These are phyloP conservation scores for Macrosiphum euphorbiae DNA, from an alignment of 2,888 invertebrate species.

Conservation along the genomic window DNA sequence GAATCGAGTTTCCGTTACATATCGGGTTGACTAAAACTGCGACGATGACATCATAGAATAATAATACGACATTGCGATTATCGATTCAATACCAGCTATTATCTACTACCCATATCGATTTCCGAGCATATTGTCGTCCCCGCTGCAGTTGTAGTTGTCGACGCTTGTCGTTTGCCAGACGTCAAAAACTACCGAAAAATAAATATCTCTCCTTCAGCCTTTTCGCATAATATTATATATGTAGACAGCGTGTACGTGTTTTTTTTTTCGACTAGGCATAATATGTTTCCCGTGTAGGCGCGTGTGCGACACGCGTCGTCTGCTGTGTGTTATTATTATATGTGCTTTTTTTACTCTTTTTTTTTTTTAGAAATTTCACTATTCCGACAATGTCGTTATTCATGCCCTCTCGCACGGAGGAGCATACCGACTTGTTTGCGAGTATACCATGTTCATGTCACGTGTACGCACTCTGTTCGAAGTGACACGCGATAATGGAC, in stretches of 20 bases:
- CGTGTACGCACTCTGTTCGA: conserved; percentile 18
- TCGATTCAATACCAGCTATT: not conserved
- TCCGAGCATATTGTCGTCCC: not conserved
- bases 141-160: not conserved
- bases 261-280: not conserved
- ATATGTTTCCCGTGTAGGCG: not conserved
- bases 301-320: conserved; percentile 2
- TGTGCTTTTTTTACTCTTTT: not conserved
- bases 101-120: not conserved
- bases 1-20: not conserved
- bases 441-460: conserved; percentile 28
- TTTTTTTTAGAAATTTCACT: not conserved
- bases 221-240: not conserved
- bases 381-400: not conserved
- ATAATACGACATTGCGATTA: no score
- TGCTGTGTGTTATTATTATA: not conserved
- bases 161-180: not conserved
- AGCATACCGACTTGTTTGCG: not conserved
- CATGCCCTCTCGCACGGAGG: not conserved
- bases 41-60: not conserved
- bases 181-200: not conserved
- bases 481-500: conserved; percentile 48
- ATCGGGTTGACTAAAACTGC: no score
- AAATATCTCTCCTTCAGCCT: not conserved
- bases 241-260: not conserved